These are phyloP conservation scores for Villa cingulata DNA, from an alignment of 2,888 invertebrate genomes.

Conservation along the genomic window DNA sequence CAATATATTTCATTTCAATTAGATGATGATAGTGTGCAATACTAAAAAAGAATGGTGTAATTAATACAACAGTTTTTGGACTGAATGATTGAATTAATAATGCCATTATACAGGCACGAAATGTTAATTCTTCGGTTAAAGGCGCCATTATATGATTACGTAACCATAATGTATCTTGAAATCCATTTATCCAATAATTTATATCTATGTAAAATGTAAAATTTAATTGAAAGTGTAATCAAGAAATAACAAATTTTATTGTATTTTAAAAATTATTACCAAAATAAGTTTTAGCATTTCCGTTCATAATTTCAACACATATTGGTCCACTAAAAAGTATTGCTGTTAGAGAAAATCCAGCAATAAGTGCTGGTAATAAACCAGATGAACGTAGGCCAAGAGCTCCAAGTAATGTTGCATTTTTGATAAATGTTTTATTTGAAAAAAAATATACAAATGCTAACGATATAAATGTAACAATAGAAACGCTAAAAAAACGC, in stretches of 20 bases:
- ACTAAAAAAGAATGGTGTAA: slow-evolving; percentile 85
- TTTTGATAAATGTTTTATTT: slow-evolving; percentile 44
- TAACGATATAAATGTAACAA: slow-evolving; percentile 70
- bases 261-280: neutral
- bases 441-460: slow-evolving; percentile 61
- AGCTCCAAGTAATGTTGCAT: slow-evolving; percentile 50
- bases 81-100: slow-evolving; percentile 69
- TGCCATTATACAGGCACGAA: slow-evolving; percentile 90
- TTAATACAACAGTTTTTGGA: slow-evolving; percentile 59
- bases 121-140: slow-evolving; percentile 89
- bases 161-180: slow-evolving; percentile 68
- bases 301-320: slow-evolving; percentile 55
- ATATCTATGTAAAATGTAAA: slow-evolving; percentile 40
- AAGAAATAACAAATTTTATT: neutral
- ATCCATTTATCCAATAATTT: slow-evolving; percentile 55
- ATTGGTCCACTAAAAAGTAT: slow-evolving; percentile 74
- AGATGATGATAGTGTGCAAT: slow-evolving; percentile 89
- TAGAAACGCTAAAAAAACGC: slow-evolving; percentile 71
- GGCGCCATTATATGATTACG: slow-evolving; percentile 85
- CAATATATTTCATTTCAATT: slow-evolving; percentile 60
- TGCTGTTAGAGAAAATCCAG: slow-evolving; percentile 67
- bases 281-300: slow-evolving; percentile 41
- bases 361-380: slow-evolving; percentile 52
- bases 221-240: neutral
- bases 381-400: slow-evolving; percentile 66